Evolutionary conservation across 2,113 vertebrate genomes (phyloP).

Genomic region (Brienomyrus brachyistius): DNA sequence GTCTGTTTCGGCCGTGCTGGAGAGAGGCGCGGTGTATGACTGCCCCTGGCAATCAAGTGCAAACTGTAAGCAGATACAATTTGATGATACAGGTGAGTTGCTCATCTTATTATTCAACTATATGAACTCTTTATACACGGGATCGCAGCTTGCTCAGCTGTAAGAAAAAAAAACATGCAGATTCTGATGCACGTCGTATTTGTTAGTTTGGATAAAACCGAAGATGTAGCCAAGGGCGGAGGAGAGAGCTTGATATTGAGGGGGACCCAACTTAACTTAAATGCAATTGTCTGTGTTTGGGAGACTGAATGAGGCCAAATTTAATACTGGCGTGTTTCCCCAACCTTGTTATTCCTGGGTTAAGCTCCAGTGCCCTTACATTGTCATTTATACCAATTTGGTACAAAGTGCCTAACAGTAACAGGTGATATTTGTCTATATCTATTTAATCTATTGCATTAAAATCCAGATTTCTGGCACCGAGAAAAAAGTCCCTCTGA

Average conservation of each 20-base stretch:
- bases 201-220: not conserved
- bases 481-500: not conserved
- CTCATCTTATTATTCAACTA: not conserved
- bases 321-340: not conserved
- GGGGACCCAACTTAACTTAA: not conserved
- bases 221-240: not conserved
- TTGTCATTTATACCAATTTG: not conserved
- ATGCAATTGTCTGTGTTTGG: not conserved
- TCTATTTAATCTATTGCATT: not conserved
- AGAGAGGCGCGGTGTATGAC: constrained; percentile 85
- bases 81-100: constrained; percentile 74
- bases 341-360: too few species aligned
- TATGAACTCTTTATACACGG: not conserved
- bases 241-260: not conserved
- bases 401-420: not conserved
- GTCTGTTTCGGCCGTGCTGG: constrained; percentile 63
- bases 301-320: not conserved
- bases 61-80: constrained; percentile 71
- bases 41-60: constrained; percentile 69
- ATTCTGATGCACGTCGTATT: not conserved
- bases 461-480: not conserved
- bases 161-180: too few species aligned
- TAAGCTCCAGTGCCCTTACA: not conserved
- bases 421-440: not conserved
- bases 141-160: not conserved